Evolutionary conservation across 1,140 invertebrate genomes (phyloP).

Genomic region (Drosophila mauritiana): DNA sequence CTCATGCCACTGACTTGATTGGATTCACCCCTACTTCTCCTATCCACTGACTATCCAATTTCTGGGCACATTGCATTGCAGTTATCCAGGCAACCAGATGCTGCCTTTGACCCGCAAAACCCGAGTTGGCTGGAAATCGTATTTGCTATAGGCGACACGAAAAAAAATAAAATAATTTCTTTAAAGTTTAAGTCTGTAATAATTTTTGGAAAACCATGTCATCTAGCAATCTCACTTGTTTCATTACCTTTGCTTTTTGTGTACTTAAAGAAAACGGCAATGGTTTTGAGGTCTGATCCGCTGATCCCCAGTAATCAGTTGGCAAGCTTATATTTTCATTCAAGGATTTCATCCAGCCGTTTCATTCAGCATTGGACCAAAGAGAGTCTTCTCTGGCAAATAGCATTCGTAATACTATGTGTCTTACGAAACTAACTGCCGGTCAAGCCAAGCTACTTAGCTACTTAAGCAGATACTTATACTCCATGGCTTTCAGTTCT

Average conservation of each 20-base stretch:
- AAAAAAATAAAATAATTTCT: too few relatives aligned
- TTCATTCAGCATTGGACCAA: constrained; percentile 44
- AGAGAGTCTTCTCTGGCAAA: constrained; percentile 18
- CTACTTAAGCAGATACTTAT: constrained; percentile 22
- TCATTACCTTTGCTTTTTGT: too few relatives aligned
- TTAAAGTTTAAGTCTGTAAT: too few relatives aligned
- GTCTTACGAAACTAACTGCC: constrained; percentile 31
- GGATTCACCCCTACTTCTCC: neutral
- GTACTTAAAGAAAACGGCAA: too few relatives aligned
- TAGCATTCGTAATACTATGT: neutral
- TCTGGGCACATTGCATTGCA: constrained; percentile 53
- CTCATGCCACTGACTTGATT: constrained; percentile 9
- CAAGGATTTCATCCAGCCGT: neutral
- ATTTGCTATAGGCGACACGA: constrained; percentile 11
- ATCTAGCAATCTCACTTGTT: too few relatives aligned
- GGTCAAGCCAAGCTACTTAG: constrained; percentile 34
- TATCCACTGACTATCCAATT: neutral
- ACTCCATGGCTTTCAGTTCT: neutral
- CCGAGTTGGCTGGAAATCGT: constrained; percentile 5
- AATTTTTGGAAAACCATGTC: too few relatives aligned
- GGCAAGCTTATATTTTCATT: neutral
- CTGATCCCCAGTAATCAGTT: constrained; percentile 11
- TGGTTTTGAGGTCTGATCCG: constrained; percentile 2
- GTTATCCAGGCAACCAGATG: constrained; percentile 15
- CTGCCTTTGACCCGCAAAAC: constrained; percentile 7